Base-by-base conservation (phyloP, 2,113 vertebrate genomes). In the Amblyornis subalaris region DNA sequence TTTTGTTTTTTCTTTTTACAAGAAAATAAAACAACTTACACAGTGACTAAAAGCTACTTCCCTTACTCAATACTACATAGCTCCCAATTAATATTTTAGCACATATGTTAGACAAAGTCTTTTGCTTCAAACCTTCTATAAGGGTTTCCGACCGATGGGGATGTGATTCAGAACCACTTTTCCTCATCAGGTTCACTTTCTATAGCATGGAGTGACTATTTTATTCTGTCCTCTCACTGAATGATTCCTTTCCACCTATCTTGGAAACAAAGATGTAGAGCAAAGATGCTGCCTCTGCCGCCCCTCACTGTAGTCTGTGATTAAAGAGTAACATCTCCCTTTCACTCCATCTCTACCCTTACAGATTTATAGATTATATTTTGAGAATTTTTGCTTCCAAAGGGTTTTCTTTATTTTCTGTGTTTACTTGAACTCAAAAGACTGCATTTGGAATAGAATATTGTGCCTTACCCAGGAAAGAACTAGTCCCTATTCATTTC, bases 121-220 rank as follows among this genome's bases (percentile, higher is more conserved):
- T 82, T 71, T 77, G 4, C 12, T 92, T 78, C 26, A 67, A 16
- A 31, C 4, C 5, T 72, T 76, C 48, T 44, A 1, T 24, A 22
- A 23, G 4, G 2, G 12, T 78, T 71, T 85, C 12, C 9, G 0
- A 3, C 21, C 1, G 0, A 33, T 35, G 7, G 14, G 9, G 11
- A 62, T 4, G 0, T 29, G 61, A 65, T 79, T 89, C 45, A 61
- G 40, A 81, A 31, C 2, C 8, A 22, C 10, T 47, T 79, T 69
- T 61, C 14, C 29, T 85, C 26, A 60, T 82, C 31, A 67, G 2
- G 3, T 47, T 85, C 14, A 40, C 10, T 79, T 83, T 53, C 24
- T 26, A 3, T 51, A 47, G 6, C n/a, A 36, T 4, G 2, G 40
- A 54, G 10, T 25, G 9, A 14, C 9, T 73, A 23, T 55, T 64